These are phyloP conservation scores for Drosophila burlai DNA, from an alignment of 1,140 invertebrate species.

Conservation along the genomic window DNA sequence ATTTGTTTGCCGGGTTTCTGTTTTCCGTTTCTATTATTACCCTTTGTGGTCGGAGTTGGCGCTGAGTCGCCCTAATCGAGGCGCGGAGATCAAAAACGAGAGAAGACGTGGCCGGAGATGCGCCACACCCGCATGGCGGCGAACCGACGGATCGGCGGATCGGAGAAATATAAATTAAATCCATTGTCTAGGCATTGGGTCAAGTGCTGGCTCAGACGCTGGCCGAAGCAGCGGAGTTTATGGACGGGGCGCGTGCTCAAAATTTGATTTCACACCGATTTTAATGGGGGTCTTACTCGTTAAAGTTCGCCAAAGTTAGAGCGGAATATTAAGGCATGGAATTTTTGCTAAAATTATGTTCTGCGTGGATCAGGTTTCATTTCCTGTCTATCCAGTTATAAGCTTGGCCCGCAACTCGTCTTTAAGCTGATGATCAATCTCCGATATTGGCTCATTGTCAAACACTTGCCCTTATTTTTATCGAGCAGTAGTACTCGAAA, in stretches of 20 bases:
- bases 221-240: slow-evolving; percentile 20
- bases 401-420: neutral
- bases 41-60: slow-evolving; percentile 39
- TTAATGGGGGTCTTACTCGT: slow-evolving; percentile 23
- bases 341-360: slow-evolving; percentile 7
- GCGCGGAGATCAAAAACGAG: slow-evolving; percentile 78
- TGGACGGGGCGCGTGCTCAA: slow-evolving; percentile 61
- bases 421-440: slow-evolving; percentile 22
- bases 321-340: slow-evolving; percentile 24
- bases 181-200: slow-evolving; percentile 77
- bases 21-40: slow-evolving; percentile 62
- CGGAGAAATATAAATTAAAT: slow-evolving; percentile 74
- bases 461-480: slow-evolving; percentile 40
- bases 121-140: slow-evolving; percentile 69
- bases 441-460: slow-evolving; percentile 32
- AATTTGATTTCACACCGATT: slow-evolving; percentile 58
- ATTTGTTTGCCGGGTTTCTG: slow-evolving; percentile 71
- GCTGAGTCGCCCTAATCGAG: slow-evolving; percentile 63
- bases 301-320: slow-evolving; percentile 25
- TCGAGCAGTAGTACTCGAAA: neutral
- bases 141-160: slow-evolving; percentile 50
- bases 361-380: slow-evolving; percentile 24
- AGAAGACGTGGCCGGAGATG: slow-evolving; percentile 68
- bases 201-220: slow-evolving; percentile 71
- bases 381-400: slow-evolving; percentile 18